Conservation (phyloP, 2,113 vertebrate species). For the Pagrus major region DNA sequence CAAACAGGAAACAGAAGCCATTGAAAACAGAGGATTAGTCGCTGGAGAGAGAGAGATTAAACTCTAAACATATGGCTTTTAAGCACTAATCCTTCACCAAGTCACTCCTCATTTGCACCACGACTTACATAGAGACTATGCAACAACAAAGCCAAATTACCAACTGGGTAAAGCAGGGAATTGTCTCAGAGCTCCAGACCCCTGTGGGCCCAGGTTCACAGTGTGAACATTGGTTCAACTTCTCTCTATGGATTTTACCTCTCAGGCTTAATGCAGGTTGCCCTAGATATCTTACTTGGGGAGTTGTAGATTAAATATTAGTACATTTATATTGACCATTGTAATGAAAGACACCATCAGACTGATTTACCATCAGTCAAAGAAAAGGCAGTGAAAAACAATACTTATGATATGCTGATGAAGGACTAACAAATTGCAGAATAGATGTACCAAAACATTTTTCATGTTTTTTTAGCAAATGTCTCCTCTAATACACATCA, state of each 20-base stretch:
- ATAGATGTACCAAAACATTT: not conserved
- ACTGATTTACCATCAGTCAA: not conserved
- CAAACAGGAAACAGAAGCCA: conserved; percentile 8
- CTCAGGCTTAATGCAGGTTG: not conserved
- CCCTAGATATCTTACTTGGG: no score
- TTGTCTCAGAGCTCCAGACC: not conserved
- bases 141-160: not conserved
- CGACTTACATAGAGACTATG: not conserved
- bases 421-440: not conserved
- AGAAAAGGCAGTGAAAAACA: not conserved
- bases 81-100: conserved; percentile 29
- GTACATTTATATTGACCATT: no score
- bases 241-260: not conserved
- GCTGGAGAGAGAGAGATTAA: conserved; percentile 29
- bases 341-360: no score
- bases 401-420: no score
- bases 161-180: not conserved
- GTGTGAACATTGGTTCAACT: not conserved
- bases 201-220: not conserved
- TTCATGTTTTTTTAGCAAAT: not conserved
- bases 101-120: not conserved
- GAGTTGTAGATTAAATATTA: no score
- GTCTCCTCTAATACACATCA: no score
- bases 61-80: conserved; percentile 32
- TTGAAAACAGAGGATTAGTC: conserved; percentile 11